These are phyloP conservation scores for Tachystola acroxantha DNA, from an alignment of 2,888 invertebrate species.

Conservation along the genomic window DNA sequence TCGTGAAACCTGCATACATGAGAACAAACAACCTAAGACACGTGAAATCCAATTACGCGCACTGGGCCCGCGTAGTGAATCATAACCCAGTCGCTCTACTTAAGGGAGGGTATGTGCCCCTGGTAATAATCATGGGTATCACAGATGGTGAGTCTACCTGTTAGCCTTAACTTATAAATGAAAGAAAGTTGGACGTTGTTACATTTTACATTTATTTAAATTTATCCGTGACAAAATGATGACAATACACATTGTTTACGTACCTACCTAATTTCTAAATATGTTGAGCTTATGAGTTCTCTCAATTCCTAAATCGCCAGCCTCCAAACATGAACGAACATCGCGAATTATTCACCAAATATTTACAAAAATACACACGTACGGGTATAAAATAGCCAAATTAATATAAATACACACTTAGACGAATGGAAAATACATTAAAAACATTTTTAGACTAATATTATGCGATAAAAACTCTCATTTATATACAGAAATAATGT, in stretches of 20 bases:
- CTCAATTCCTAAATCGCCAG: slow-evolving; percentile 71
- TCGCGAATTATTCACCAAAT: slow-evolving; percentile 36
- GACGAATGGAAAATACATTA: slow-evolving; percentile 19
- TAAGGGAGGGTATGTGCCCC: too few relatives aligned
- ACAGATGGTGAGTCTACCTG: too few relatives aligned
- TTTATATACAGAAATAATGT: too few relatives aligned
- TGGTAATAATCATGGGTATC: too few relatives aligned
- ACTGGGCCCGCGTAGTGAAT: too few relatives aligned
- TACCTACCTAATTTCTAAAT: slow-evolving; percentile 48
- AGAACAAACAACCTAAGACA: too few relatives aligned
- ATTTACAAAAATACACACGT: slow-evolving; percentile 34
- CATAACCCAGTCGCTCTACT: too few relatives aligned
- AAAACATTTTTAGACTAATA: too few relatives aligned
- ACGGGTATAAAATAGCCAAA: neutral
- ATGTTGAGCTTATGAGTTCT: slow-evolving; percentile 69
- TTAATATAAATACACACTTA: slow-evolving; percentile 1
- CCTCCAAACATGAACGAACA: slow-evolving; percentile 32
- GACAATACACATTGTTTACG: slow-evolving; percentile 48
- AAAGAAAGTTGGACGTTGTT: slow-evolving; percentile 38
- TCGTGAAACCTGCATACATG: too few relatives aligned
- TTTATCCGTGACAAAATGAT: slow-evolving; percentile 68
- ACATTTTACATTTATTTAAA: slow-evolving; percentile 58
- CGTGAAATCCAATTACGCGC: too few relatives aligned
- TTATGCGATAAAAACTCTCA: too few relatives aligned
- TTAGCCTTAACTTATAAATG: too few relatives aligned